Conservation (phyloP, 2,888 invertebrate genomes). For the Limnephilus marmoratus region DNA sequence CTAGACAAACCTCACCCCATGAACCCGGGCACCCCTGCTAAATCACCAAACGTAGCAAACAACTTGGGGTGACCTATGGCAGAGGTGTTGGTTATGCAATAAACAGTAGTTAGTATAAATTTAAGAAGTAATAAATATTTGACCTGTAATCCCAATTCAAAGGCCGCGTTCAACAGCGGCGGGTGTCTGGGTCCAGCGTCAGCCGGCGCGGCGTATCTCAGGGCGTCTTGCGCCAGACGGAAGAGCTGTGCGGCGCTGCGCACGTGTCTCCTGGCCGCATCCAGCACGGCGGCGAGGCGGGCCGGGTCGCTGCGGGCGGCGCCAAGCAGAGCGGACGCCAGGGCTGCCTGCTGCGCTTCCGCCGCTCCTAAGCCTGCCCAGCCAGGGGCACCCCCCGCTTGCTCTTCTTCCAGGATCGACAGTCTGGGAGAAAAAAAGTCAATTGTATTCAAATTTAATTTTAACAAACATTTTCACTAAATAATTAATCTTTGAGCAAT, state of each 20-base stretch:
- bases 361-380: slow-evolving; percentile 91
- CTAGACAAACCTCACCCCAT: too few species aligned
- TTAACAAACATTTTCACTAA: background rate
- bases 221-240: slow-evolving; percentile 90
- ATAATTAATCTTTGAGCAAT: background rate
- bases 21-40: too few species aligned
- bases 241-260: slow-evolving; percentile 91
- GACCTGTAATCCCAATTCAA: slow-evolving; percentile 88
- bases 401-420: slow-evolving; percentile 84
- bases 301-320: slow-evolving; percentile 81
- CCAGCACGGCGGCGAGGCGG: slow-evolving; percentile 84
- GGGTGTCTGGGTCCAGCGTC: slow-evolving; percentile 85
- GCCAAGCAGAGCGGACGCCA: slow-evolving; percentile 87
- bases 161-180: slow-evolving; percentile 87
- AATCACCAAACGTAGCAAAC: too few species aligned
- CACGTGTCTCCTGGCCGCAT: slow-evolving; percentile 88
- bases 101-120: too few species aligned
- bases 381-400: slow-evolving; percentile 77
- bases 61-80: too few species aligned
- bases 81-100: too few species aligned
- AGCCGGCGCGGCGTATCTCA: slow-evolving; percentile 87
- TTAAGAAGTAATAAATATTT: slow-evolving; percentile 28
- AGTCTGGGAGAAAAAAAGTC: slow-evolving; percentile 73
- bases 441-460: background rate
- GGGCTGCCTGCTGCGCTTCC: slow-evolving; percentile 87